Evolutionary conservation across 2,113 vertebrate genomes (phyloP), one percentile per base, ranked within the genome.

Genomic region (Plectropomus leopardus): DNA sequence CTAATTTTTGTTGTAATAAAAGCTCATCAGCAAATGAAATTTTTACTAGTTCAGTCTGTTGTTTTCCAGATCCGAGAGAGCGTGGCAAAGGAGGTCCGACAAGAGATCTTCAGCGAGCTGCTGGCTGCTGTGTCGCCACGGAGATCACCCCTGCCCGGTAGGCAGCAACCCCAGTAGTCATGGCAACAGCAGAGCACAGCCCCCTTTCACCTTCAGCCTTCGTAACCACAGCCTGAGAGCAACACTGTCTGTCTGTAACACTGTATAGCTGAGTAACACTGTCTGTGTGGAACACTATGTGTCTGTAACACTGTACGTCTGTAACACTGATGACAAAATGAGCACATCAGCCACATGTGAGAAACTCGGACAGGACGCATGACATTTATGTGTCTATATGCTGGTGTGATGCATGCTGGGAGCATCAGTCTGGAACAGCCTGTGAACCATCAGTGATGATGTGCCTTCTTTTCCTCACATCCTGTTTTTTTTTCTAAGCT

Each of bases 101-200:
- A 95, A 84, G 97, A 98, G 95, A 97, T 99, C 83, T 95, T 97
- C 91, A 96, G 94, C 82, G 97, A 98, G 86, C 94, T 99, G 72
- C 91, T 98, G 84, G 95, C 96, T 80, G 96, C 96, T 17, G 95
- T 96, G 44, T 96, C 96, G 4, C 93, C 96, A 36, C 93, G 74
- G 86, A 93, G 85, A 82, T 90, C 94, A 24, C 88, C 93, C 16
- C 80, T 82, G 5, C 66, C 80, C 0, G 2, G 82, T 28, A 76
- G 60, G 50, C 83, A 92, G 36, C 85, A 79, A 3, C 86, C 63
- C 24, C 21, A 78, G 66, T 93, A 90, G 86, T 65, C 70, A 61
- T 21, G 68, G 54, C 61, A 58, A 84, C 80, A 28, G 54, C 58
- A 50, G 55, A 55, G 44, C 64, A 26, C 67, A 24, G 0, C 44